Evolutionary conservation across 1,140 invertebrate species (phyloP), one percentile per base, ranked within the genome.

Genomic region (Ylistrum balloti): DNA sequence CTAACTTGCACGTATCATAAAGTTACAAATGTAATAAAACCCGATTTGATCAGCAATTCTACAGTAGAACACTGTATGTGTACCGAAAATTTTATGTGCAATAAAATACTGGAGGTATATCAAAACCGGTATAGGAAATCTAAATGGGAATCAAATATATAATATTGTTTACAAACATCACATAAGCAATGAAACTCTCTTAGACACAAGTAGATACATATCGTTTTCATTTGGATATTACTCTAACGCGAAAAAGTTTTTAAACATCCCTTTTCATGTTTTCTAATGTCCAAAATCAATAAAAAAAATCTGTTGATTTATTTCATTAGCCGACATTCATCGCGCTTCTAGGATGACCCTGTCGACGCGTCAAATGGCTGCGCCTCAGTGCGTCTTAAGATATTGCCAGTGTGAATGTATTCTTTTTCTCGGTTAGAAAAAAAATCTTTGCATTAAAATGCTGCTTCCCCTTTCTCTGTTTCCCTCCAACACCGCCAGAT

Each of bases 381-480:
- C 22, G 56, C 56, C 56, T 3, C 56, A 28, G 22, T 74, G 5
- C n/a, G 56, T n/a, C 56, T 74, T 74, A 5, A n/a, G n/a, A 74
- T 74, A 74, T 74, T 28, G n/a, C 56, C 28, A 28, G n/a, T 74
- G 56, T 74, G 13, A 74, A 74, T 74, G 28, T 74, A 1, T 74
- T 74, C 5, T 74, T 74, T 74, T 74, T 74, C 17, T 45, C 41
- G 10, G 0, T 17, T 15, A 74, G n/a, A n/a, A 74, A 74, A n/a
- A 74, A 74, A 74, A 9, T 74, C 1, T 28, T 28, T 74, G 22
- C n/a, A 0, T 17, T n/a, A 11, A 28, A 28, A 74, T 74, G 28
- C 56, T 74, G 56, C 56, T 74, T 74, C 56, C n/a, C 56, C 56
- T 74, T 74, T 74, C 56, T n/a, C 3, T 74, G 56, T 74, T 74